Evolutionary conservation across 2,113 vertebrate species (phyloP), one percentile per base, ranked within the genome.

Genomic region (Zosterops hypoxanthus): DNA sequence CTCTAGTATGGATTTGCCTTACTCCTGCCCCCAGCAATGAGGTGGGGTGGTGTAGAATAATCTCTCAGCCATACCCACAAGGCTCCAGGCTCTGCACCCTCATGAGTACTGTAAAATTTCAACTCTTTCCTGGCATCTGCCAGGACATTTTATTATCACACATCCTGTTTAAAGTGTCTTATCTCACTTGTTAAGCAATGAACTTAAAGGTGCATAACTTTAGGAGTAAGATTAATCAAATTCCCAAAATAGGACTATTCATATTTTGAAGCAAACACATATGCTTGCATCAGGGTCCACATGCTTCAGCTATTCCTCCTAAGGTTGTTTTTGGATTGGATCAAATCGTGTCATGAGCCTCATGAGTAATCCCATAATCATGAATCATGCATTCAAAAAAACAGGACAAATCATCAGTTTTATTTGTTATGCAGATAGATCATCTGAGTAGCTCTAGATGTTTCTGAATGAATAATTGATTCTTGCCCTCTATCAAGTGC

Each of bases 401-500:
- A 71, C n/a, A 83, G 64, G 68, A 78, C 36, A 94, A 88, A 94
- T 92, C 92, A 96, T 92, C 64, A 4, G 66, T 71, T 88, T 93
- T 92, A 81, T 90, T 88, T 95, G 76, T 95, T 95, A 88, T 86
- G 64, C 72, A 88, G 90, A 96, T 86, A 82, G 41, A 93, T 88
- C 71, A 81, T 96, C 90, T 96, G 93, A 96, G 60, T 93, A 78
- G 12, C 71, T 94, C 52, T 92, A 78, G 85, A 88, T 64, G 68
- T 60, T 94, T 94, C 79, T 96, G 94, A 96, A 95, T 93, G 88
- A 97, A 94, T 94, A 95, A 93, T 46, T 92, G 52, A 88, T 88
- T 90, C 47, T 86, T 92, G 41, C 61, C 52, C 82, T 75, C 47
- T 82, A 68, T 49, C 36, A 55, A 59, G 16, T 36, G 56, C 53